Percentiles rank a stretch among this genome's conserved stretches.
Conservation (phyloP, 2,797 vertebrate genomes). For the Alectoris magna region DNA sequence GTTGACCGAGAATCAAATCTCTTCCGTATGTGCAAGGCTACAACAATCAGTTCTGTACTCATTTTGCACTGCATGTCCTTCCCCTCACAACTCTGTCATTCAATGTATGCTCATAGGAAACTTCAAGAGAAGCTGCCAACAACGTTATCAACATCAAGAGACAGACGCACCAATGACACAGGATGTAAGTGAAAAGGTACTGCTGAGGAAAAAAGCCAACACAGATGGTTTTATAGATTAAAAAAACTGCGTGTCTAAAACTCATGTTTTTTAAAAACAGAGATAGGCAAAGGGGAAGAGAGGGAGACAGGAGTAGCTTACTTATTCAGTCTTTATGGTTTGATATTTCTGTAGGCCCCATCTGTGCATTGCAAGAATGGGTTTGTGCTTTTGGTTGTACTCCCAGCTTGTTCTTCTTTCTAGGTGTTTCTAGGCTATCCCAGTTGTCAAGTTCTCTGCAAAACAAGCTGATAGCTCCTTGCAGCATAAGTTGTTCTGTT, state of each 20-base stretch:
- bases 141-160: constrained; percentile 47
- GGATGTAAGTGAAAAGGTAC: constrained; percentile 11
- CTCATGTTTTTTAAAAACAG: constrained; percentile 21
- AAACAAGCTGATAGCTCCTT: constrained; percentile 27
- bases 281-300: constrained; percentile 3
- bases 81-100: constrained; percentile 15
- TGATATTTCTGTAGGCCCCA: constrained; percentile 32
- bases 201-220: constrained; percentile 16
- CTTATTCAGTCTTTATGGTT: background rate
- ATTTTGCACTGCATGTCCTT: background rate
- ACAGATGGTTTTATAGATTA: constrained; percentile 46
- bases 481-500: background rate
- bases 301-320: background rate
- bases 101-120: constrained; percentile 18
- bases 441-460: constrained; percentile 12
- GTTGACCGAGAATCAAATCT: background rate
- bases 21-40: background rate
- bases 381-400: constrained; percentile 51
- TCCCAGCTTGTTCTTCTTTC: constrained; percentile 28
- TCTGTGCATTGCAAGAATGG: constrained; percentile 24
- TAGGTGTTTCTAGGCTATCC: constrained; percentile 37
- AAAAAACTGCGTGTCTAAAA: constrained; percentile 51
- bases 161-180: constrained; percentile 42
- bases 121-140: constrained; percentile 40
- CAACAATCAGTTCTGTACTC: background rate